Conservation (phyloP, 2,113 vertebrate genomes). For the Tragelaphus scriptus region DNA sequence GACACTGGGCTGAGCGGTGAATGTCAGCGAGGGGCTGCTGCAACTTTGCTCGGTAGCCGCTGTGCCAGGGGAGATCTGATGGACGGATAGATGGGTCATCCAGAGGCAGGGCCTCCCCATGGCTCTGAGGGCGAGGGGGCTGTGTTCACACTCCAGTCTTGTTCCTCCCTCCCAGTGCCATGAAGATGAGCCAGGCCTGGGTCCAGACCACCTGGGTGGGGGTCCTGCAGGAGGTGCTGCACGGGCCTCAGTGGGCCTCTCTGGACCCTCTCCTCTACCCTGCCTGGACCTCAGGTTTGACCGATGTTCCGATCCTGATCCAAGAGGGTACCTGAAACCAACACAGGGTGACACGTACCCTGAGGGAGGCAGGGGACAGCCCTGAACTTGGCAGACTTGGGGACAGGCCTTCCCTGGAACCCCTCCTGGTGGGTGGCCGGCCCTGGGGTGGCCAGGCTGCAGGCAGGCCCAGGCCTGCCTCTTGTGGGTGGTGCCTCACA, state of each 20-base stretch:
- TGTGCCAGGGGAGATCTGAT: not conserved
- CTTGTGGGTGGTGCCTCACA: not conserved
- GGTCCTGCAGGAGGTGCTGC: not conserved
- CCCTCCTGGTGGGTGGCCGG: not conserved
- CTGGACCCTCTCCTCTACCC: not conserved
- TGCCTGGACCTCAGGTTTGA: not conserved
- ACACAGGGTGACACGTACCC: fast-evolving
- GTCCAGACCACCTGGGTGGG: not conserved
- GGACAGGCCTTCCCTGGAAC: not conserved
- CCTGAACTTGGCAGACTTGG: not conserved
- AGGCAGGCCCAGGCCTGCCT: conserved; percentile 48
- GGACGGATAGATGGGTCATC: not conserved
- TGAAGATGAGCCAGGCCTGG: not conserved
- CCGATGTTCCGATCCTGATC: not conserved
- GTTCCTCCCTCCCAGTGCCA: not conserved
- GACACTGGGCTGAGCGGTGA: not conserved
- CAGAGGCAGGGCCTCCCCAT: no score
- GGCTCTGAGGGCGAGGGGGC: not conserved
- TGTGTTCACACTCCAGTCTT: not conserved
- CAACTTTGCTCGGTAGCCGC: not conserved
- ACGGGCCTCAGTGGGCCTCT: not conserved
- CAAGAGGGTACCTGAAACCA: not conserved
- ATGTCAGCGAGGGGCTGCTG: no score
- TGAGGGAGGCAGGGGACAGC: not conserved
- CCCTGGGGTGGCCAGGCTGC: not conserved